These are phyloP conservation scores for Chaenogobius annularis DNA, from an alignment of 2,113 vertebrate species.

Conservation along the genomic window DNA sequence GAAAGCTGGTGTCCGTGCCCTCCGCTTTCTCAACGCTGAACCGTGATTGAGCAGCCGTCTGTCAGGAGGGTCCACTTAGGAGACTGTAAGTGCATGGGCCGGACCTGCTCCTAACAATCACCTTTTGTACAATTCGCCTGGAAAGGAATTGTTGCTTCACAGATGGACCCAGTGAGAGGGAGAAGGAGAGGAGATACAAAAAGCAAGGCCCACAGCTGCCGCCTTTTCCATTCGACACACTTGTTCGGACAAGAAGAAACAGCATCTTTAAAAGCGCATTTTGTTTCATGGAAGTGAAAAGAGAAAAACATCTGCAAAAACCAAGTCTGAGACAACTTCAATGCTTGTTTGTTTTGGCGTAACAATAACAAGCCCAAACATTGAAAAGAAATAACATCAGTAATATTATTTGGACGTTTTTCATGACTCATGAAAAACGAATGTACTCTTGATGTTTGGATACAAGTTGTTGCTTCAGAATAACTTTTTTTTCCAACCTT, in stretches of 20 bases:
- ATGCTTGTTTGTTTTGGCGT: background rate
- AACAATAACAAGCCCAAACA: background rate
- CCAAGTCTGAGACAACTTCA: background rate
- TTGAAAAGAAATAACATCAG: too few species aligned
- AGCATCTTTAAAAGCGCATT: background rate
- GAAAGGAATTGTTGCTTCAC: conserved; percentile 67
- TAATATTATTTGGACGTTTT: background rate
- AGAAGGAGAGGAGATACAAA: conserved; percentile 20
- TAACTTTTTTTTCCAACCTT: background rate
- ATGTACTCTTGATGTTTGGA: background rate
- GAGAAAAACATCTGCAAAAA: background rate
- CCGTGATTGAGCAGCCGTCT: conserved; percentile 66
- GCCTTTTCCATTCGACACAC: conserved; percentile 7
- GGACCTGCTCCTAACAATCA: conserved; percentile 63
- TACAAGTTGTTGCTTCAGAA: background rate
- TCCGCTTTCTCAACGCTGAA: conserved; percentile 66
- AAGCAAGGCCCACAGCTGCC: conserved; percentile 38
- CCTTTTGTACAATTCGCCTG: conserved; percentile 59
- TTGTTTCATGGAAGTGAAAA: background rate
- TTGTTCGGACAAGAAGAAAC: background rate
- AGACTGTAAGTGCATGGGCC: conserved; percentile 64
- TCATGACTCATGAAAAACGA: background rate
- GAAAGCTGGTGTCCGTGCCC: conserved; percentile 59
- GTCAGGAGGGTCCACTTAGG: conserved; percentile 70
- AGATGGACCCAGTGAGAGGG: background rate